Base-by-base conservation (phyloP, 1,140 invertebrate species). In the Zeugodacus cucurbitae region DNA sequence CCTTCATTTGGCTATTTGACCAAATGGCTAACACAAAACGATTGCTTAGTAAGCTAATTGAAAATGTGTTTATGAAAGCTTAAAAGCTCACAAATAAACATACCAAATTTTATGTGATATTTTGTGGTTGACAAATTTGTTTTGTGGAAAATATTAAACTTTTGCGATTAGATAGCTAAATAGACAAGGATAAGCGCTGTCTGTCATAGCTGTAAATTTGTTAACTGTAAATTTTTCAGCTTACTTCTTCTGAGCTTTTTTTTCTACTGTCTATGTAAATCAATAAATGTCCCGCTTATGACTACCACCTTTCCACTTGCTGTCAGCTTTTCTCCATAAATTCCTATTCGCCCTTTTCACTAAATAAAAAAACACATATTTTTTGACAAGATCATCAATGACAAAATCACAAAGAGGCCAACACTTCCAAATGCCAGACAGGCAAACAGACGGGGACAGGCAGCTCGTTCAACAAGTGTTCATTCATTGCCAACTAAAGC, bases 331-430 rank as follows among this genome's bases (percentile, higher is more conserved):
- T 37, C 34, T 1, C 20, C 34, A 32, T 74, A 82, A 82, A 82
- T 48, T 26, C 11, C 10, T n/a, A 44, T 82, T 82, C 44, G 74
- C 74, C 41, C 74, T 82, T 82, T 74, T 41, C n/a, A 4, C 26
- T 17, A 70, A 62, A 14, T n/a, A 70, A 29, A n/a, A n/a, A 70
- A 34, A 26, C 67, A 74, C n/a, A 37, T 8, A 11, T 37, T 37
- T 67, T 82, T 82, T 82, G 74, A 82, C 37, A 82, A 82, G 41
- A 82, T 82, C 74, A 82, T 82, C 74, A 44, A 82, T 82, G 74
- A 82, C 74, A 82, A 82, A 48, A 82, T 82, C 8, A 48, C 44
- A 82, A 82, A 82, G 74, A 26, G 20, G 41, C 37, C 32, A 74
- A 74, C 67, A 74, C 67, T 74, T 74, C 8, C 67, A 37, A 32